Evolutionary conservation across 2,797 vertebrate genomes (phyloP).

Genomic region (Myotis daubentonii): DNA sequence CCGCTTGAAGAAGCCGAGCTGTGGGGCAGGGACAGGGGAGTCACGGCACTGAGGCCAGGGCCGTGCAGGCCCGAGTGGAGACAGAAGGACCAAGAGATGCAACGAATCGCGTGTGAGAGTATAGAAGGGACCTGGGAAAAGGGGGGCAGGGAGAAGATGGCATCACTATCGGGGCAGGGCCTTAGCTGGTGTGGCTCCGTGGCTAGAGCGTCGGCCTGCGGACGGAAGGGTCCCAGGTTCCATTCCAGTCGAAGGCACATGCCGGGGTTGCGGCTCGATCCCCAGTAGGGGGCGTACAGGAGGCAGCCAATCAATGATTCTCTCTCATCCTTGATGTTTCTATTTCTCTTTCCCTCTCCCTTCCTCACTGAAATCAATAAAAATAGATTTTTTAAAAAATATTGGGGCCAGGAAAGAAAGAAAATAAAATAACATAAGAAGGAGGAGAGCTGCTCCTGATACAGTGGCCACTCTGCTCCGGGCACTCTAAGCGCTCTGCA

Average conservation of each 20-base stretch:
- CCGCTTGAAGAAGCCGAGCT: constrained; percentile 93
- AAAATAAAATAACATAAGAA: background rate
- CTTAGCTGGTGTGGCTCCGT: too few species aligned
- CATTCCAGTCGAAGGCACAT: too few species aligned
- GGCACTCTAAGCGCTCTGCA: background rate
- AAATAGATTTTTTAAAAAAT: too few species aligned
- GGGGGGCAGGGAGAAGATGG: background rate
- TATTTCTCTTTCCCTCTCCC: too few species aligned
- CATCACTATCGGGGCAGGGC: background rate
- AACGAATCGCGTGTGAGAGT: background rate
- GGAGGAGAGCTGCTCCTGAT: background rate
- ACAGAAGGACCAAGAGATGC: background rate
- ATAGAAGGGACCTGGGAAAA: background rate
- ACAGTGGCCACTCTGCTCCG: background rate
- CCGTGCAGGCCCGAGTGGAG: background rate
- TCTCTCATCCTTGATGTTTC: too few species aligned
- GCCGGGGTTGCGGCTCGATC: too few species aligned
- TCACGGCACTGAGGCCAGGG: background rate
- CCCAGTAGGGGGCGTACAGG: too few species aligned
- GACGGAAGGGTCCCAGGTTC: too few species aligned
- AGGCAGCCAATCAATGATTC: too few species aligned
- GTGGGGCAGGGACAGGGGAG: background rate
- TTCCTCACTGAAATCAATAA: too few species aligned
- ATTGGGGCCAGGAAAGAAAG: background rate
- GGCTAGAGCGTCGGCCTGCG: too few species aligned